A percentile compares a stretch with the other conserved stretches of the same genome.
Evolutionary conservation across 2,888 invertebrate genomes (phyloP).

Genomic region (Tenodera sinensis): DNA sequence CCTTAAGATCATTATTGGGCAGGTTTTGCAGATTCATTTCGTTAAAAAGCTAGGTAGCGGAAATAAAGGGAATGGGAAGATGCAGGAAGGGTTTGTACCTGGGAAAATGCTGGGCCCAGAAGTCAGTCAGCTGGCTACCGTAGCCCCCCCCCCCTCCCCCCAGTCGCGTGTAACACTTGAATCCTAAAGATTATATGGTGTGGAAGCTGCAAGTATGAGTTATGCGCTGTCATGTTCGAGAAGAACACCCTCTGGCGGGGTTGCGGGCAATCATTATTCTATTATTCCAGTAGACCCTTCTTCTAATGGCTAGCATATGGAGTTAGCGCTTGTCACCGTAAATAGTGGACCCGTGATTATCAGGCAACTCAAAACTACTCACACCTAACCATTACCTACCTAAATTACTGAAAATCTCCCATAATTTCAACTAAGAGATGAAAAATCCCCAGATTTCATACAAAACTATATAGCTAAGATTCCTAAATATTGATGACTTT

Average conservation of each 20-base stretch:
- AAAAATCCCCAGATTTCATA: too few relatives aligned
- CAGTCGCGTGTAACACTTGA: neutral
- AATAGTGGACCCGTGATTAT: too few relatives aligned
- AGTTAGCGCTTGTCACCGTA: neutral
- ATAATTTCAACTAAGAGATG: too few relatives aligned
- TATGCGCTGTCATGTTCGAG: neutral
- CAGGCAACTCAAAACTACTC: too few relatives aligned
- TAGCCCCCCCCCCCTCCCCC: neutral
- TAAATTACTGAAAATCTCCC: too few relatives aligned
- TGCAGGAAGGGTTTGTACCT: neutral
- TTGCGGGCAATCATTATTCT: neutral
- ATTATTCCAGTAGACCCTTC: neutral
- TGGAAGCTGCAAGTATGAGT: neutral
- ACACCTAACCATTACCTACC: too few relatives aligned
- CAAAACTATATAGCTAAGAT: too few relatives aligned
- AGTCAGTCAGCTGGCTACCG: neutral
- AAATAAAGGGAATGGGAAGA: too few relatives aligned
- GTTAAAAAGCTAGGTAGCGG: too few relatives aligned
- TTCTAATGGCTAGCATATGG: neutral
- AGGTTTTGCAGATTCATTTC: too few relatives aligned
- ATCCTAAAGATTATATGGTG: neutral
- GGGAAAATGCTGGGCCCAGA: neutral
- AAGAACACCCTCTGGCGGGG: neutral
- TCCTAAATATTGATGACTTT: too few relatives aligned
- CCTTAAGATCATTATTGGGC: too few relatives aligned